Base-by-base conservation (phyloP, 2,888 invertebrate genomes). In the Phengaris alcon region DNA sequence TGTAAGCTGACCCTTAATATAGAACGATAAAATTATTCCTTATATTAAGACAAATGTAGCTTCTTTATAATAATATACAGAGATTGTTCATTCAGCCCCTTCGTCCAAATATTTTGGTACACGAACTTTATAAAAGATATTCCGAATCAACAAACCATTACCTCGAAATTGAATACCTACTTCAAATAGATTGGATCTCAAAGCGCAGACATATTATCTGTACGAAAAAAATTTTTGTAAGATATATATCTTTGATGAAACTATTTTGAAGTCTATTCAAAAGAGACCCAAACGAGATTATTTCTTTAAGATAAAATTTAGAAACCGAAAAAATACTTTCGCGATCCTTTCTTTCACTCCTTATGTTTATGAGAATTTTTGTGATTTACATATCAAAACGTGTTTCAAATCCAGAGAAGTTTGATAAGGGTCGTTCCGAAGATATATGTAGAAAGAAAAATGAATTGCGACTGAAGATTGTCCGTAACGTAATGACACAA, bases 341-440 rank as follows among this genome's bases (percentile, higher is more conserved):
- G 6, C 22, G 51, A 70, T 70, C 55, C 75, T 69, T 69, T 46
- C 75, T 69, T 69, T 46, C 44, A 57, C 55, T 75, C 55, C 75
- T 46, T 75, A 69, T 69, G 68, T 75, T 75, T 75, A 69, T 75
- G 75, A 55, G 75, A 69, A 69, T 75, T 75, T 74, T 75, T 8
- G 69, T 75, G 75, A 75, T 75, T 75, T 75, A 75, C 75, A 75
- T 75, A 75, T 75, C 75, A 69, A 68, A 75, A 69, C 75, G 69
- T 68, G 75, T 68, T 69, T 69, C 48, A 75, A 75, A 75, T 75
- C 75, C 54, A 13, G 75, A 74, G 64, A 57, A 75, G 68, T 70
- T 75, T 75, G 75, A 75, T 70, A 57, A 70, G 75, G 75, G 75
- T 75, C 75, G 75, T 54, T 75, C 48, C 55, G 75, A 70, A 75